A percentile compares a stretch with the other conserved stretches of the same genome.
These are phyloP conservation scores for Drosophila melanocephala DNA, from an alignment of 2,888 invertebrate genomes.

Conservation along the genomic window DNA sequence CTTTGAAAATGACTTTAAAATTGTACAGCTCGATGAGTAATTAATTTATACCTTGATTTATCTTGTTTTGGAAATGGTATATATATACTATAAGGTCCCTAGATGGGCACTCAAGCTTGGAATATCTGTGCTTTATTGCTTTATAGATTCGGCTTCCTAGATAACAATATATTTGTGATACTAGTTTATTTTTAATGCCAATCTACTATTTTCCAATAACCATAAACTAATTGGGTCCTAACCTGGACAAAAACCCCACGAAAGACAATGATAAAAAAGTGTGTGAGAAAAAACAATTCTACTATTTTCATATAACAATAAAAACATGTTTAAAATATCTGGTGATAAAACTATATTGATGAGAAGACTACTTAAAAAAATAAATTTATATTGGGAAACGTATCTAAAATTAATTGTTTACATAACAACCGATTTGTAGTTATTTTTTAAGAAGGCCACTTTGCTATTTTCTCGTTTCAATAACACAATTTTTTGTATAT, in stretches of 20 bases:
- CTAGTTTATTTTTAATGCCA: not conserved
- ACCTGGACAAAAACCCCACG: not conserved
- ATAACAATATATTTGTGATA: not conserved
- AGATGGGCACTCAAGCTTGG: not conserved
- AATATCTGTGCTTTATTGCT: not conserved
- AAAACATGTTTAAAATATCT: not conserved
- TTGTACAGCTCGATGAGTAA: not conserved
- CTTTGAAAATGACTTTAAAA: not conserved
- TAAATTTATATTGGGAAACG: not conserved
- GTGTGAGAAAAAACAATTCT: not conserved
- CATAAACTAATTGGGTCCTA: too few species aligned
- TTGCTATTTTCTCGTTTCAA: not conserved
- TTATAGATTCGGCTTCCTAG: not conserved
- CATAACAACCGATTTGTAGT: not conserved
- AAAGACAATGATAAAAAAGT: not conserved
- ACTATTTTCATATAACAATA: not conserved
- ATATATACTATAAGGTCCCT: not conserved
- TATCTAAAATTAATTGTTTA: not conserved
- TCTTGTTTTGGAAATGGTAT: not conserved
- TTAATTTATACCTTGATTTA: not conserved
- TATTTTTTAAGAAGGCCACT: not conserved
- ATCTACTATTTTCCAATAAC: not conserved
- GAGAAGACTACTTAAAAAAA: not conserved
- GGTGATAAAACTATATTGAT: not conserved
- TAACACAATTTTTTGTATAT: not conserved